Evolutionary conservation across 2,113 vertebrate species (phyloP), one percentile per base, ranked within the genome.

Genomic region (Oryzias celebensis): DNA sequence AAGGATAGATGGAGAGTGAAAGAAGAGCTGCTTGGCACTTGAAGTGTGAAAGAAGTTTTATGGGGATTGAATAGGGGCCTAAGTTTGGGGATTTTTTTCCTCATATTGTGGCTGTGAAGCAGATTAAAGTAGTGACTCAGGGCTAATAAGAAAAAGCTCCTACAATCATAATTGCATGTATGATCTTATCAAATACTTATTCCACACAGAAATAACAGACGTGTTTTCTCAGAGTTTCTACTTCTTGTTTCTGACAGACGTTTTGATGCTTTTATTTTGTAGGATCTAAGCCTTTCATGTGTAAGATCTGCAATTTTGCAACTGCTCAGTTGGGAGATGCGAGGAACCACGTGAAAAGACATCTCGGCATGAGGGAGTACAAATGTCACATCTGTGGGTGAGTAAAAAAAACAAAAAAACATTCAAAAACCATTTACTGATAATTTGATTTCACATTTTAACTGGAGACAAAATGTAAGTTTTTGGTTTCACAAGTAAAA

Each of bases 201-300:
- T 36, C 10, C 36, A 36, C 12, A 36, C 8, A 36, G 8, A 36
- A 36, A 36, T 8, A 10, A 8, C 36, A 36, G 36, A 10, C 8
- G 36, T 36, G 10, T 70, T 74, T 74, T 73, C 77, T 48, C 3
- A 46, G 10, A 18, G n/a, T 48, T 18, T 1, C n/a, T 12, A 52
- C 58, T 17, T 16, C 22, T 55, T 65, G 8, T 68, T 53, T 55
- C 58, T 58, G 73, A 75, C 50, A 71, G 47, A 76, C 31, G 15
- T 23, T 41, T 31, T 59, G 36, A 49, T n/a, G 50, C 55, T 53
- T 68, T 58, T 92, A 82, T 88, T 92, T 82, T 87, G 77, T 89
- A 99, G 97, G 97, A 88, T 99, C 97, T 67, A 99, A 98, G 84
- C 97, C 97, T 58, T 99, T 99, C 92, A 96, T 94, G 90, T 99